phyloP scores from a whole-genome alignment of 2,888 invertebrate genomes.

The Napeogenes inachia region DNA sequence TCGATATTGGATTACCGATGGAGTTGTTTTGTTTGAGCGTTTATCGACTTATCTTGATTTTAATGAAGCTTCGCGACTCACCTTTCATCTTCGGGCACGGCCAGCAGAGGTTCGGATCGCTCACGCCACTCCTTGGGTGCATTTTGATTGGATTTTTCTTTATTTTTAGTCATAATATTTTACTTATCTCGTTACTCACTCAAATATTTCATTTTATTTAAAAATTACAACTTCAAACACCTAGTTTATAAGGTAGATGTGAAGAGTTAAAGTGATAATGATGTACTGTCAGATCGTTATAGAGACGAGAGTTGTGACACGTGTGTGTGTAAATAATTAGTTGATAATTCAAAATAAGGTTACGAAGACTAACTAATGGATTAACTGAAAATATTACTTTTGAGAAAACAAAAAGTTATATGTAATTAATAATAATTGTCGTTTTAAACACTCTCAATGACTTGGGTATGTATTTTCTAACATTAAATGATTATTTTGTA shows the following conservation, averaged over 20 bases:
- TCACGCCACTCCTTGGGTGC: constrained; percentile 57
- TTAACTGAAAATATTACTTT: neutral
- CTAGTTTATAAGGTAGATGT: constrained; percentile 30
- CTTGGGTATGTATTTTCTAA: no score
- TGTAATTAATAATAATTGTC: no score
- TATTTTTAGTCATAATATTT: constrained; percentile 57
- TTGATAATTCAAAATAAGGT: constrained; percentile 46
- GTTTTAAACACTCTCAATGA: no score
- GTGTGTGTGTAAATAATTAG: constrained; percentile 55
- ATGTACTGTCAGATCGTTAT: constrained; percentile 45
- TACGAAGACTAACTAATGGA: constrained; percentile 19
- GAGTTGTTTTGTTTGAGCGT: constrained; percentile 56
- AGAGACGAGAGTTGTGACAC: constrained; percentile 33
- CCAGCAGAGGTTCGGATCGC: constrained; percentile 61
- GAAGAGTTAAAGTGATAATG: constrained; percentile 40
- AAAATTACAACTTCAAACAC: constrained; percentile 12
- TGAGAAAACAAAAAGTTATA: no score
- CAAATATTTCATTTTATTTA: constrained; percentile 9
- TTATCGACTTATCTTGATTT: constrained; percentile 61
- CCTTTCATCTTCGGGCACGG: constrained; percentile 75
- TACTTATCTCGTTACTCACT: neutral
- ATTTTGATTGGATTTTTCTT: constrained; percentile 65
- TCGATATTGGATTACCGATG: constrained; percentile 45
- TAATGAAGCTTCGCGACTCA: constrained; percentile 69
- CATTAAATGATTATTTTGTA: no score